These are phyloP conservation scores for Trachelus iudaicus DNA, from an alignment of 2,888 invertebrate species.

Conservation along the genomic window DNA sequence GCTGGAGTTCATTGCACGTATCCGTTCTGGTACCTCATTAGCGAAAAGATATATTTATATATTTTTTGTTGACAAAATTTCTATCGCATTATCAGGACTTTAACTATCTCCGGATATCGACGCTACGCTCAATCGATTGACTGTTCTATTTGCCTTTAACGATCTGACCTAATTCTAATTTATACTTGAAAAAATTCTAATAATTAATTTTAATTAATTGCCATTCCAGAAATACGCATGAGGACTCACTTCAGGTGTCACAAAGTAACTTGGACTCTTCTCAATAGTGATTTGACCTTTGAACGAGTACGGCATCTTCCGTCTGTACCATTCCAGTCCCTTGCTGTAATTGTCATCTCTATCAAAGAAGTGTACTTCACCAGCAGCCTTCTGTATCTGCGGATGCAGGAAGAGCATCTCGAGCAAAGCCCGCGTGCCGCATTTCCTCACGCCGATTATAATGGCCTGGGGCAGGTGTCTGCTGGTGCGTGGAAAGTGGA, in stretches of 20 bases:
- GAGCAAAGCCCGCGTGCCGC: conserved; percentile 94
- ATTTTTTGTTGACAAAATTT: not conserved
- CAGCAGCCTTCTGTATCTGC: conserved; percentile 90
- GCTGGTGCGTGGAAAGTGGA: conserved; percentile 74
- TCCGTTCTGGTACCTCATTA: conserved; percentile 87
- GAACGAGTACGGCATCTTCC: conserved; percentile 94
- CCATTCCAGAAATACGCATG: not conserved
- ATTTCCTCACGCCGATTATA: conserved; percentile 96
- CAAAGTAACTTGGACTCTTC: conserved; percentile 98
- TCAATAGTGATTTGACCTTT: conserved; percentile 95
- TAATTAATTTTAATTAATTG: not conserved
- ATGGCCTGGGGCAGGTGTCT: conserved; percentile 81
- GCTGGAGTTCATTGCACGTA: conserved; percentile 93
- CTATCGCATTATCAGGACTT: not conserved
- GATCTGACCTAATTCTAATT: not conserved
- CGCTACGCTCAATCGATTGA: not conserved
- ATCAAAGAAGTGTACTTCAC: conserved; percentile 98
- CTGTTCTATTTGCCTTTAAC: not conserved
- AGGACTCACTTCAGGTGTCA: conserved; percentile 85
- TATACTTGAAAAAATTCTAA: not conserved
- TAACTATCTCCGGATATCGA: not conserved
- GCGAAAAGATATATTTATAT: not conserved
- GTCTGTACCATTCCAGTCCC: conserved; percentile 95
- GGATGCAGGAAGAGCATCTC: conserved; percentile 97
- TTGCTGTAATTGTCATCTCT: conserved; percentile 90